Conservation (phyloP, 2,797 vertebrate species). For the Chelidonichthys spinosus region DNA sequence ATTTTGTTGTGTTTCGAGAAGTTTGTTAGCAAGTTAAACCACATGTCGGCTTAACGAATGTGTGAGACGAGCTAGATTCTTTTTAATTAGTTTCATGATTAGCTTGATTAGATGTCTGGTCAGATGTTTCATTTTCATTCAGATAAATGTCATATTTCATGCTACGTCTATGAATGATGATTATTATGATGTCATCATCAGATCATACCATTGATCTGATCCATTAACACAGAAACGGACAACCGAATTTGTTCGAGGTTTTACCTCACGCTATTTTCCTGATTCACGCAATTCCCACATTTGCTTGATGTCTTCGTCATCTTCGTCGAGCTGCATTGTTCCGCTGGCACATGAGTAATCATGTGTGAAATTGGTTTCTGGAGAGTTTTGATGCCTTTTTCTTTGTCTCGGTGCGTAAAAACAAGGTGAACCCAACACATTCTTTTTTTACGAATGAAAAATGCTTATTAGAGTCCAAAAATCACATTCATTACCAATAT, state of each 20-base stretch:
- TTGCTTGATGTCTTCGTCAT: slow-evolving; percentile 14
- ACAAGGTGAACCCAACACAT: background rate
- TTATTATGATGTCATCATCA: background rate
- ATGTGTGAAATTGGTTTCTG: slow-evolving; percentile 52
- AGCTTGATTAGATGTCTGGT: background rate
- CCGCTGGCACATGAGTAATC: slow-evolving; percentile 26
- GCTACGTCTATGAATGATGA: background rate
- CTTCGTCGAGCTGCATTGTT: background rate
- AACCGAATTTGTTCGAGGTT: slow-evolving; percentile 15
- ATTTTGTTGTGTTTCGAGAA: background rate
- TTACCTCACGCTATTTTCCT: slow-evolving; percentile 14
- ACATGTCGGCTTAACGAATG: too few species aligned
- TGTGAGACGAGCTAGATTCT: too few species aligned
- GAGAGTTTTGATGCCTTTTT: slow-evolving; percentile 6
- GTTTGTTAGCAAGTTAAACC: background rate
- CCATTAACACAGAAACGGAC: slow-evolving; percentile 6
- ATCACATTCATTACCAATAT: background rate
- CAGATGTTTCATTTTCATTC: slow-evolving; percentile 12
- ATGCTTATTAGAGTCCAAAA: slow-evolving; percentile 9
- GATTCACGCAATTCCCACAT: slow-evolving; percentile 19
- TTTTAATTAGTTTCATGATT: background rate
- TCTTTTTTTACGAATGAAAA: background rate
- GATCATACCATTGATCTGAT: background rate
- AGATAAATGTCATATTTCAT: background rate
- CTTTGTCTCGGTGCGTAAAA: slow-evolving; percentile 31